These are phyloP conservation scores for Andrena marginata DNA, from an alignment of 2,888 invertebrate species.

Conservation along the genomic window DNA sequence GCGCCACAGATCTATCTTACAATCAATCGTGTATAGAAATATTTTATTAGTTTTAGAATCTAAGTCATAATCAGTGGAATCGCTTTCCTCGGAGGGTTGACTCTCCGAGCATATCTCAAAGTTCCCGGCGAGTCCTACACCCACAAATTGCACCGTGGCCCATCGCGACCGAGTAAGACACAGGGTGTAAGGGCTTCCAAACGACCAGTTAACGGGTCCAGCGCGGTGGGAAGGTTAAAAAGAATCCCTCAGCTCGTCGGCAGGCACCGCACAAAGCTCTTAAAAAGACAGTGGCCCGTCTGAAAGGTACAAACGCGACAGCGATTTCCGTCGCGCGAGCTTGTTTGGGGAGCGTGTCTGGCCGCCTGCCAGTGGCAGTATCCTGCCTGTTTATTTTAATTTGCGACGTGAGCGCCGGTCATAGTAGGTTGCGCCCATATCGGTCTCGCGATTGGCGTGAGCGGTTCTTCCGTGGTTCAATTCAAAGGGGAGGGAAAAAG, in stretches of 20 bases:
- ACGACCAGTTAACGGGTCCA: neutral
- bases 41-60: too few relatives aligned
- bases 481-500: neutral
- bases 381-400: constrained; percentile 79
- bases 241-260: constrained; percentile 16
- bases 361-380: constrained; percentile 68
- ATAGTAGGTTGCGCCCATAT: constrained; percentile 69
- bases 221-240: constrained; percentile 16
- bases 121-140: neutral
- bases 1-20: too few relatives aligned
- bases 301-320: constrained; percentile 50
- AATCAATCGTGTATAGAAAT: too few relatives aligned
- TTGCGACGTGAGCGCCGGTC: constrained; percentile 74
- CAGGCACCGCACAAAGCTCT: constrained; percentile 14
- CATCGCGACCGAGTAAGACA: neutral
- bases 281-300: constrained; percentile 41
- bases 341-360: constrained; percentile 67
- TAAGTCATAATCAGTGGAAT: too few relatives aligned
- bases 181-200: neutral
- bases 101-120: neutral
- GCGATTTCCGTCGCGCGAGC: constrained; percentile 60
- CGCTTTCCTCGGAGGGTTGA: too few relatives aligned
- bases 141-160: neutral
- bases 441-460: constrained; percentile 52
- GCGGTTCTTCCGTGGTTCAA: constrained; percentile 51